These are phyloP conservation scores for Phylloscopus trochilus DNA, from an alignment of 2,113 vertebrate species.

Conservation along the genomic window DNA sequence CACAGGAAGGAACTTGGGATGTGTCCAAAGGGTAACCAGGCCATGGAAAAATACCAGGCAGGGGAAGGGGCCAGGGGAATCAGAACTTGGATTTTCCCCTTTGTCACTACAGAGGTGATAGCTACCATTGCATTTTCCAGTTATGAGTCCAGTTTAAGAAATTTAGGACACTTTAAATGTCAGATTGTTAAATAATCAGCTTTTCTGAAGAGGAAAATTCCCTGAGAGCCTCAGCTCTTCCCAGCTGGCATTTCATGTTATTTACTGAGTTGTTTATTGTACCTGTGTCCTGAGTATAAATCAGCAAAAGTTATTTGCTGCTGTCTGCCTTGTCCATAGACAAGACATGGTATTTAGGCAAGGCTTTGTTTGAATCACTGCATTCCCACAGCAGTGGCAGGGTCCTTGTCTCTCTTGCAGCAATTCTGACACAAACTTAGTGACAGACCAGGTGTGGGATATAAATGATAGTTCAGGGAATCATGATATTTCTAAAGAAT, in stretches of 20 bases:
- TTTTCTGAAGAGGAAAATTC: background rate
- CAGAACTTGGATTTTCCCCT: background rate
- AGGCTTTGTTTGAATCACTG: background rate
- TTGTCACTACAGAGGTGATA: background rate
- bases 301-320: background rate
- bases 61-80: conserved; percentile 13
- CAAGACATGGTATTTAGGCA: background rate
- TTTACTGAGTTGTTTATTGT: background rate
- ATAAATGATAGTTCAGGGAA: background rate
- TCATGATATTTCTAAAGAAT: background rate
- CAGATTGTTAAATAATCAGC: background rate
- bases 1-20: conserved; percentile 62
- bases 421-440: background rate
- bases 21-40: conserved; percentile 51
- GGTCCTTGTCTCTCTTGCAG: background rate
- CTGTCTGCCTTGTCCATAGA: background rate
- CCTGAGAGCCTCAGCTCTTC: background rate
- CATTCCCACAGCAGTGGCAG: background rate
- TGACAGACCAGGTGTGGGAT: background rate
- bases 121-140: background rate
- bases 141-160: background rate
- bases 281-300: background rate
- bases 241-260: background rate
- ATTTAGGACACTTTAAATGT: background rate
- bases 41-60: conserved; percentile 64